These are phyloP conservation scores for Tetranychus truncatus DNA, from an alignment of 2,888 invertebrate species.

Conservation along the genomic window DNA sequence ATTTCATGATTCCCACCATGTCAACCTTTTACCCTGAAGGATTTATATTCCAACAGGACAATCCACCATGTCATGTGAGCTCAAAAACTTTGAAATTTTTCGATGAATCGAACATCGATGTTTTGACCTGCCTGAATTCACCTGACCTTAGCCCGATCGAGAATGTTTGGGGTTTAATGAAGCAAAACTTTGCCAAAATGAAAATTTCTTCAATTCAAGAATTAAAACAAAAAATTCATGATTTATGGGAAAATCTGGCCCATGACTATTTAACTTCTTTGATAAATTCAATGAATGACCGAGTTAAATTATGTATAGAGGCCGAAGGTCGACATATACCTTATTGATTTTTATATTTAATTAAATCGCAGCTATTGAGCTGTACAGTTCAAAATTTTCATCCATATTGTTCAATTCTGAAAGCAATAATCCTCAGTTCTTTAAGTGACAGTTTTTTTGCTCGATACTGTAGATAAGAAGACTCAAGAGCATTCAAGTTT, in stretches of 20 bases:
- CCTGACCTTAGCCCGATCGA: background rate
- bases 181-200: background rate
- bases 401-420: no score
- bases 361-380: no score
- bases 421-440: no score
- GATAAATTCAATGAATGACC: background rate
- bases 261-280: background rate
- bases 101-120: background rate
- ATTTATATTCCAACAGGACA: background rate
- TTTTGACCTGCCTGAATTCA: background rate
- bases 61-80: background rate
- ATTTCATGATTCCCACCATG: background rate
- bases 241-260: background rate
- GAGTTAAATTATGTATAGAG: background rate
- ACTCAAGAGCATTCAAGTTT: no score
- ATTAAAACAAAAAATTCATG: background rate
- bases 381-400: no score
- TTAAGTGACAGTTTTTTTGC: no score
- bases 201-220: background rate
- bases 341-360: no score
- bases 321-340: background rate
- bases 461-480: no score
- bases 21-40: background rate
- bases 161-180: background rate
- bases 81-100: background rate